A percentile compares a stretch with the other conserved stretches of the same genome.
Conservation (phyloP, 2,888 invertebrate genomes). For the Euclidia mi region DNA sequence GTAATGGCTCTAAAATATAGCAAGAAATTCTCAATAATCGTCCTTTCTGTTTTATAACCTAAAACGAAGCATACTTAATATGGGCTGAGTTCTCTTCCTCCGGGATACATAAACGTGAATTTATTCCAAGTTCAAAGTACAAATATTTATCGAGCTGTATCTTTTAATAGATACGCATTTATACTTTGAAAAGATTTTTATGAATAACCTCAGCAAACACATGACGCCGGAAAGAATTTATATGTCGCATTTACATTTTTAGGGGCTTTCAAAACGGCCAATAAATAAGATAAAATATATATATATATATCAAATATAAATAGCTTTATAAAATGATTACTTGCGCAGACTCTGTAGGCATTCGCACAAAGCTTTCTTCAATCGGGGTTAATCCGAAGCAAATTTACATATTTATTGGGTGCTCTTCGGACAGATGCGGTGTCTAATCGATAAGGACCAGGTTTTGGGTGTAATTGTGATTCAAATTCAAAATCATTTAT, state of each 20-base stretch:
- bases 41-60: no score
- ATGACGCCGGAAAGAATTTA: conserved; percentile 13
- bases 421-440: conserved; percentile 70
- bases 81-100: no score
- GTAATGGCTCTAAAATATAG: no score
- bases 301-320: conserved; percentile 46
- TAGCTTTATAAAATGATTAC: conserved; percentile 60
- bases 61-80: no score
- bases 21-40: no score
- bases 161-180: no score
- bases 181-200: background rate
- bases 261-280: background rate
- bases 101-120: no score
- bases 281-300: conserved; percentile 19
- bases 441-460: conserved; percentile 75
- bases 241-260: conserved; percentile 15
- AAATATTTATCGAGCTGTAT: no score
- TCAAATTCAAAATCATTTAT: no score
- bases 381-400: conserved; percentile 67
- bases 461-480: no score
- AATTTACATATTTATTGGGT: conserved; percentile 86
- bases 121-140: no score
- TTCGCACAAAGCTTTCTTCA: conserved; percentile 45
- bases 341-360: conserved; percentile 43
- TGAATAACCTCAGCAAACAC: background rate